Percentiles rank a stretch among this genome's conserved stretches.
Evolutionary conservation across 2,888 invertebrate genomes (phyloP).

Genomic region (Dynastes grantii): DNA sequence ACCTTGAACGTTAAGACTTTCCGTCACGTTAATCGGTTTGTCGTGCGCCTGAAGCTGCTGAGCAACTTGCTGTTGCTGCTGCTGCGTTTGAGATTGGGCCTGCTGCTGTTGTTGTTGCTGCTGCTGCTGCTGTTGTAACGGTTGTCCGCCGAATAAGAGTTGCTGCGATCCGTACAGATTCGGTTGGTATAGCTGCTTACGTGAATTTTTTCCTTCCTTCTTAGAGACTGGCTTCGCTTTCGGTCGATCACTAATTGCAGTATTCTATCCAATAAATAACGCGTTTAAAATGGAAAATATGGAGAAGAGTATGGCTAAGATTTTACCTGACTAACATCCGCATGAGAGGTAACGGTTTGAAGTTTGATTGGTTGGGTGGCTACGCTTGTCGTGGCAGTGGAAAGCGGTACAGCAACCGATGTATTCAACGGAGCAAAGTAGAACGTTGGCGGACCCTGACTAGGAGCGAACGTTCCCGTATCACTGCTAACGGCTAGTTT

Average conservation of each 20-base stretch:
- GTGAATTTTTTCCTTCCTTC: conserved; percentile 83
- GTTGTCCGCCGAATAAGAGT: conserved; percentile 62
- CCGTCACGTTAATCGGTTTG: conserved; percentile 61
- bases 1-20: conserved; percentile 64
- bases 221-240: conserved; percentile 87
- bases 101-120: conserved; percentile 67
- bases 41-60: conserved; percentile 57
- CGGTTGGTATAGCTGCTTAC: conserved; percentile 73
- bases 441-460: conserved; percentile 72
- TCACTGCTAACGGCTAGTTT: conserved; percentile 62
- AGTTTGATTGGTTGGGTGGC: conserved; percentile 65
- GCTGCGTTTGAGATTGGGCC: conserved; percentile 72
- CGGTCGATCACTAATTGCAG: conserved; percentile 87
- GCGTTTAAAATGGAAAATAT: neutral
- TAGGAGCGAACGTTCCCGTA: conserved; percentile 65
- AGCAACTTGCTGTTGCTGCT: conserved; percentile 68
- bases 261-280: conserved; percentile 72
- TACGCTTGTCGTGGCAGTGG: conserved; percentile 61
- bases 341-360: conserved; percentile 71
- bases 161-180: conserved; percentile 69
- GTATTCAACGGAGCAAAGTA: conserved; percentile 72
- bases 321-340: conserved; percentile 73
- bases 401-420: conserved; percentile 66
- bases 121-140: conserved; percentile 69
- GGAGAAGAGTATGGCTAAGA: neutral